Evolutionary conservation across 35 echinoderm and acorn worm species (phyloP).

Genomic region (Apostichopus californicus): DNA sequence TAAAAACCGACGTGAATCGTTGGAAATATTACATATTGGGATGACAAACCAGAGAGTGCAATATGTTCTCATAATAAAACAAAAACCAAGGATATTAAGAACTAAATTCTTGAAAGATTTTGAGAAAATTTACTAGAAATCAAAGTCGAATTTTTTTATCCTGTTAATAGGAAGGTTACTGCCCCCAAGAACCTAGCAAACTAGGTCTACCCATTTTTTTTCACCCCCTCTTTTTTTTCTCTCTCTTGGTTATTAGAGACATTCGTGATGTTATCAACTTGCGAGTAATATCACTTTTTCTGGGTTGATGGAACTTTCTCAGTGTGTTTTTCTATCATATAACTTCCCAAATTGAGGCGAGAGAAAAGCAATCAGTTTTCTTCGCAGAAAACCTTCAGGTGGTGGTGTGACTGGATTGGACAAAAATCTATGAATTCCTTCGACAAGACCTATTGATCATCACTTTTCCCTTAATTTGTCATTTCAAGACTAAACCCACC

Average conservation of each 20-base stretch:
- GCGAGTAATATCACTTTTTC: not conserved
- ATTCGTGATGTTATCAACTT: not conserved
- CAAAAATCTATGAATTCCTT: not conserved
- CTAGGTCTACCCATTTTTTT: no score
- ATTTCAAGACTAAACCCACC: not conserved
- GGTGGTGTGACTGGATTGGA: not conserved
- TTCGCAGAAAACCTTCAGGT: not conserved
- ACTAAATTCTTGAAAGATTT: no score
- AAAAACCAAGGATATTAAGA: no score
- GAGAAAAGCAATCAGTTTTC: not conserved
- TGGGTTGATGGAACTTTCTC: not conserved
- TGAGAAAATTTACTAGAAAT: no score
- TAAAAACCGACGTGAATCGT: no score
- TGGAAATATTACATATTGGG: no score
- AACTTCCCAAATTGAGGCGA: not conserved
- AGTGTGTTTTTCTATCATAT: not conserved
- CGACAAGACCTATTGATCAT: not conserved
- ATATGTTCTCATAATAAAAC: no score
- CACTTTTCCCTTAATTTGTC: conserved; percentile 13
- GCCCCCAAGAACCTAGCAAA: no score
- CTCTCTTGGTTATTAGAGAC: not conserved
- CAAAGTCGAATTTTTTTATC: no score
- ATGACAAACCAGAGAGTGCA: no score
- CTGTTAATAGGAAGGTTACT: not conserved
- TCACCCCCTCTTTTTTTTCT: no score